Conservation (phyloP, 1,140 invertebrate species). For the Nephotettix cincticeps region DNA sequence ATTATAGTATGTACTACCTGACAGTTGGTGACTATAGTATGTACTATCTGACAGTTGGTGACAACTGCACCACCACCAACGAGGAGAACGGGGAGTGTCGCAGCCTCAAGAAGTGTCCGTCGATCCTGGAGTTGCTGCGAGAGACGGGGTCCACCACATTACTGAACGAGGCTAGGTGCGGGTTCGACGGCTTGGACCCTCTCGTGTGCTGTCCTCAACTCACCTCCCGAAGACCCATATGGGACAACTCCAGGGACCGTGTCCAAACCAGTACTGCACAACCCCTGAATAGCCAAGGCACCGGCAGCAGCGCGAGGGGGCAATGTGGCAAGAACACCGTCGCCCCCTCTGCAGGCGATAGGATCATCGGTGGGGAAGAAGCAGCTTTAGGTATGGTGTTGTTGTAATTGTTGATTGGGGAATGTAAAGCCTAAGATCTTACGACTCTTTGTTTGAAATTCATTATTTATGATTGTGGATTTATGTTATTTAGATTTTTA, state of each 20-base stretch:
- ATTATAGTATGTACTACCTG: too few species aligned
- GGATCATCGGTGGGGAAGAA: constrained; percentile 28
- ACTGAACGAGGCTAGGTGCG: constrained; percentile 52
- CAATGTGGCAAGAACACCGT: neutral
- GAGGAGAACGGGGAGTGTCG: constrained; percentile 46
- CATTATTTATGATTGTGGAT: too few species aligned
- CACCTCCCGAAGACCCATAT: neutral
- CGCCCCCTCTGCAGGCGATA: neutral
- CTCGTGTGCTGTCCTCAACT: constrained; percentile 54
- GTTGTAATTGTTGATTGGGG: too few species aligned
- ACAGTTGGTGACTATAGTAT: too few species aligned
- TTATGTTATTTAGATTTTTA: too few species aligned
- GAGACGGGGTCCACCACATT: constrained; percentile 38
- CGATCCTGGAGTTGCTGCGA: constrained; percentile 38
- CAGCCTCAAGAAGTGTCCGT: constrained; percentile 45
- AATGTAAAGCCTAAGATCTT: too few species aligned
- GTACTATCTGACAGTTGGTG: neutral
- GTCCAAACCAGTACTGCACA: neutral
- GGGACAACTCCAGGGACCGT: neutral
- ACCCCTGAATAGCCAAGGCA: neutral
- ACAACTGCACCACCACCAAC: constrained; percentile 44
- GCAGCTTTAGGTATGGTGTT: constrained; percentile 26
- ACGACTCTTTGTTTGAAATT: too few species aligned
- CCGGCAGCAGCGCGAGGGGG: neutral
- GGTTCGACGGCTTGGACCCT: constrained; percentile 51